Evolutionary conservation across 2,888 invertebrate species (phyloP).

Genomic region (Chaetoderma sp.): DNA sequence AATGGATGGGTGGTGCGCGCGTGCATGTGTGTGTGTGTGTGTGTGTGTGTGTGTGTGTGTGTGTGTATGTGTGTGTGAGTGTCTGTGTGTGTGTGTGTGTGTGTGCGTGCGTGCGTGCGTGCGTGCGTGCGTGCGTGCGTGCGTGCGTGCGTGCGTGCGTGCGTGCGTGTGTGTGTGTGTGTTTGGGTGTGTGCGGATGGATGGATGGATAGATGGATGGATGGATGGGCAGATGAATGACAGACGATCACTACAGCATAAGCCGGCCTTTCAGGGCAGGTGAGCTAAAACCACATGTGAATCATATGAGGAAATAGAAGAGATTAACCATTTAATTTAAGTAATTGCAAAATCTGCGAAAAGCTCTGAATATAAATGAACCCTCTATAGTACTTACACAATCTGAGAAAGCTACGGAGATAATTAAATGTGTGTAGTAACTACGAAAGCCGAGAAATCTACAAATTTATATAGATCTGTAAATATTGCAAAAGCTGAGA

Average conservation of each 20-base stretch:
- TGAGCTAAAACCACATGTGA: too few species aligned
- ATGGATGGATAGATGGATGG: too few species aligned
- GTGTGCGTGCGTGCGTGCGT: not conserved
- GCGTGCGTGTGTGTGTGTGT: not conserved
- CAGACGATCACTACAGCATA: too few species aligned
- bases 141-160: not conserved
- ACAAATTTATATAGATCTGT: not conserved
- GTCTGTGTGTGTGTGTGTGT: constrained; percentile 1
- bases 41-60: not conserved
- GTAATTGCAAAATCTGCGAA: too few species aligned
- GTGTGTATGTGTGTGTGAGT: not conserved
- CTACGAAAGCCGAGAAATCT: too few species aligned
- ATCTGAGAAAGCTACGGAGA: not conserved
- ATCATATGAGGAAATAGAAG: too few species aligned
- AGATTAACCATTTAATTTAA: too few species aligned
- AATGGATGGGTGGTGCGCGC: not conserved
- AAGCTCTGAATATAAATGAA: not conserved
- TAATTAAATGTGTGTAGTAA: not conserved
- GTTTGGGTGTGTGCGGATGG: too few species aligned
- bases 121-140: not conserved
- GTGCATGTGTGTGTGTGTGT: not conserved
- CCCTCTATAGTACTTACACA: not conserved
- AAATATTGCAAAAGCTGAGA: not conserved
- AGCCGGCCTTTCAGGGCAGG: too few species aligned
- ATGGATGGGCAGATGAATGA: too few species aligned